phyloP scores from a whole-genome alignment of 2,113 vertebrate genomes.

The zebrafish (Danio rerio) region DNA sequence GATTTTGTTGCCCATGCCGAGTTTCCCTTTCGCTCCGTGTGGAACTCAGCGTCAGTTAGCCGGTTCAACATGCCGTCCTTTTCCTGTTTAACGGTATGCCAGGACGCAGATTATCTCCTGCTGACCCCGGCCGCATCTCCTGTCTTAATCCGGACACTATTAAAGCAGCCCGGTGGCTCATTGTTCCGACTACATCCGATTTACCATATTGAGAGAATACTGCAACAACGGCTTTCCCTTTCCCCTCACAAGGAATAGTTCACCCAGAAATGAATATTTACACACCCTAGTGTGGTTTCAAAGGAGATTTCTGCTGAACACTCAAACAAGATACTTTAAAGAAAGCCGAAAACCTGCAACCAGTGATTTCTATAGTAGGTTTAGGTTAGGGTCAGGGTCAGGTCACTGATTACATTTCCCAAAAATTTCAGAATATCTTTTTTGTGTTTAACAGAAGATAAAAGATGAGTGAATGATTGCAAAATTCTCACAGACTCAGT shows the following conservation, averaged over 20 bases:
- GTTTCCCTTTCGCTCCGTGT: conserved; percentile 63
- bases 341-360: too few relatives aligned
- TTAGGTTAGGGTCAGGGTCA: too few relatives aligned
- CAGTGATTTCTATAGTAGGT: too few relatives aligned
- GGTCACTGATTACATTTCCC: too few relatives aligned
- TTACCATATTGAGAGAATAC: conserved; percentile 6
- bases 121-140: conserved; percentile 24
- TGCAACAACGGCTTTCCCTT: neutral
- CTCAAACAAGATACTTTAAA: too few relatives aligned
- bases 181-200: conserved; percentile 28
- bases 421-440: too few relatives aligned
- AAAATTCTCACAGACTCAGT: neutral
- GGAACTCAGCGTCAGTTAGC: conserved; percentile 68
- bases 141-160: conserved; percentile 51
- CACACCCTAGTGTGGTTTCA: too few relatives aligned
- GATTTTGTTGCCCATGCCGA: conserved; percentile 55
- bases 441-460: neutral
- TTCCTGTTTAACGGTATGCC: conserved; percentile 72
- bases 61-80: conserved; percentile 67
- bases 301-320: too few relatives aligned
- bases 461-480: neutral
- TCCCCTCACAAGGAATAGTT: too few relatives aligned
- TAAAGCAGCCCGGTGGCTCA: conserved; percentile 45
- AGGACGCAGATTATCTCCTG: conserved; percentile 51
- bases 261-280: too few relatives aligned